A percentile compares a stretch with the other conserved stretches of the same genome.
Conservation (phyloP, 2,888 invertebrate genomes). For the Scaptomyza tumidula region DNA sequence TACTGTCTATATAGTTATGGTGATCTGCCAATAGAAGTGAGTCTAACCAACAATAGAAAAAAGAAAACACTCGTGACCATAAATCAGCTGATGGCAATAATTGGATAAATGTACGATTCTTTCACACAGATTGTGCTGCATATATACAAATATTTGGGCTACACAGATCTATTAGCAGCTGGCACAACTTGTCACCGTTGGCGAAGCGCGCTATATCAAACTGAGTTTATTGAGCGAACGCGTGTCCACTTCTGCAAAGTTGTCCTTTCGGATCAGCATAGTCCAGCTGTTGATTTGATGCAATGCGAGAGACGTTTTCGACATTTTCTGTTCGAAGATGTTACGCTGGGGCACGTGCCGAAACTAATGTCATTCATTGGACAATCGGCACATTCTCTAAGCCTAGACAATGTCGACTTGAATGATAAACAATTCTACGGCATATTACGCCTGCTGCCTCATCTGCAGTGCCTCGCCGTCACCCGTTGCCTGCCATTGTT, state of each 20-base stretch:
- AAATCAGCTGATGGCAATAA: constrained; percentile 64
- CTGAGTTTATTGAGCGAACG: constrained; percentile 83
- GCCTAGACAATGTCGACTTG: constrained; percentile 87
- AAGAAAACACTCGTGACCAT: constrained; percentile 49
- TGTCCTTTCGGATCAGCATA: constrained; percentile 78
- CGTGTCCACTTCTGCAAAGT: constrained; percentile 80
- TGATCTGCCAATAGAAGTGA: constrained; percentile 83
- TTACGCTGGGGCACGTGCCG: constrained; percentile 81
- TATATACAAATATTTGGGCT: constrained; percentile 87
- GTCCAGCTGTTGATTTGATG: constrained; percentile 77
- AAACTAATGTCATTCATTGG: constrained; percentile 87
- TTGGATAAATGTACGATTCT: constrained; percentile 21
- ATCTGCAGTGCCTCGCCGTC: constrained; percentile 87
- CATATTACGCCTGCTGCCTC: constrained; percentile 86
- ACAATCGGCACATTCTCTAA: constrained; percentile 86
- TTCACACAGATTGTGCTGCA: constrained; percentile 87
- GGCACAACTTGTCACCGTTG: constrained; percentile 88
- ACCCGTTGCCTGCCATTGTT: constrained; percentile 89
- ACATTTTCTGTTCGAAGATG: constrained; percentile 80
- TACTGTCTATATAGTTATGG: constrained; percentile 67
- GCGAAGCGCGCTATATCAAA: constrained; percentile 88
- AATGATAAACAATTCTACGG: constrained; percentile 88
- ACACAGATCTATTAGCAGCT: constrained; percentile 88
- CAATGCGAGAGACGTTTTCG: constrained; percentile 76
- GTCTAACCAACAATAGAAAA: background rate